Conservation (phyloP, 2,888 invertebrate species). For the Drosophila subsilvestris region DNA sequence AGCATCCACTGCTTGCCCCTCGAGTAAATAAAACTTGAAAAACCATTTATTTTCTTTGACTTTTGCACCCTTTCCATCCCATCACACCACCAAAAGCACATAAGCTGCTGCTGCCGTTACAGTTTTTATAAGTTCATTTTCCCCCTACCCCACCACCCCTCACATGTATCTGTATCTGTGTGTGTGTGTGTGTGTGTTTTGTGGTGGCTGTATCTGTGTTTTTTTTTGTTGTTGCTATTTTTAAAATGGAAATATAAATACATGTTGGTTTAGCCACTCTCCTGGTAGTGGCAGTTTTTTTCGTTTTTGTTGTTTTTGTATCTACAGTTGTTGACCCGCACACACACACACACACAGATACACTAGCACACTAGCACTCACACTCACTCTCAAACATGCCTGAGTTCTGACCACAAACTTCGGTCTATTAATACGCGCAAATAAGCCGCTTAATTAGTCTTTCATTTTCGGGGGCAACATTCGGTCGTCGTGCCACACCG, state of each 20-base stretch:
- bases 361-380: background rate
- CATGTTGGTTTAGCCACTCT: slow-evolving; percentile 55
- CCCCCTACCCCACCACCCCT: background rate
- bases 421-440: slow-evolving; percentile 78
- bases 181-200: slow-evolving; percentile 41
- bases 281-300: slow-evolving; percentile 34
- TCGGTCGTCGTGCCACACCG: background rate
- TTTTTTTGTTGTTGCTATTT: slow-evolving; percentile 55
- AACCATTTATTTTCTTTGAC: slow-evolving; percentile 76
- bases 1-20: slow-evolving; percentile 26
- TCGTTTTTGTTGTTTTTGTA: background rate
- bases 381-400: slow-evolving; percentile 27
- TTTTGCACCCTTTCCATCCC: slow-evolving; percentile 61
- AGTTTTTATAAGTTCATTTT: slow-evolving; percentile 74
- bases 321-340: slow-evolving; percentile 36
- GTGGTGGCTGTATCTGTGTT: slow-evolving; percentile 41
- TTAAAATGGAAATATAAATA: slow-evolving; percentile 76
- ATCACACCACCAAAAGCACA: slow-evolving; percentile 41
- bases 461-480: slow-evolving; percentile 67
- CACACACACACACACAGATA: slow-evolving; percentile 14
- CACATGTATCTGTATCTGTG: slow-evolving; percentile 22
- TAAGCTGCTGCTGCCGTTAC: slow-evolving; percentile 62
- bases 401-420: slow-evolving; percentile 61
- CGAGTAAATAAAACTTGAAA: slow-evolving; percentile 73
- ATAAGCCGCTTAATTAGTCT: slow-evolving; percentile 79